Evolutionary conservation across 2,113 vertebrate genomes (phyloP), one percentile per base, ranked within the genome.

Genomic region (Athene cunicularia): DNA sequence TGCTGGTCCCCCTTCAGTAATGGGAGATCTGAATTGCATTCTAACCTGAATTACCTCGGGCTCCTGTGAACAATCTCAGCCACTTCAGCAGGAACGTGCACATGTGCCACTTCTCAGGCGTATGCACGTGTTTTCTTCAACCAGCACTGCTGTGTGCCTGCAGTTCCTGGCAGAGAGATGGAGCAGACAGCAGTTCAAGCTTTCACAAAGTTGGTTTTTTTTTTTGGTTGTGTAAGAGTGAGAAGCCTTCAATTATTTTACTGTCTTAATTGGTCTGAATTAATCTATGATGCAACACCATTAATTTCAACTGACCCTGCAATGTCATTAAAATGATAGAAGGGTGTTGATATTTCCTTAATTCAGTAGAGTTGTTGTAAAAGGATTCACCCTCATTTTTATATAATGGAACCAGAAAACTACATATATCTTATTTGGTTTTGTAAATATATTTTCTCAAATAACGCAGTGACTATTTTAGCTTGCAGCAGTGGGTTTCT

Each of bases 41-140:
- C 21, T 52, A 75, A 11, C 27, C 41, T 15, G 68, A 35, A 32
- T 80, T 83, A 12, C 26, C 20, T 52, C 32, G 11, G 33, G 14
- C 58, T 67, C 41, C 24, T 27, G 2, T 24, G 50, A 50, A 2
- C 14, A 41, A 19, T 58, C 17, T 50, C 35, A 27, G 41, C 12
- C 8, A 4, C 27, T 50, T 39, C 49, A 62, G 30, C 33, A 52
- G 63, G 6, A 52, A 17, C 8, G 43, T 45, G 17, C 43, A 45
- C 43, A 45, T 18, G 43, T 18, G 43, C 43, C 43, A 4, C 43
- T 45, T 45, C n/a, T 71, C 45, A 30, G 68, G 33, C 33, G 49
- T 8, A 23, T 0, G 0, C 11, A 5, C 1, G 0, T 0, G 12
- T 53, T 72, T 64, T 55, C 33, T 77, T 89, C 45, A 55, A 3